A percentile compares a stretch with the other conserved stretches of the same genome.
phyloP scores from a whole-genome alignment of 1,140 invertebrate genomes.

The Adelges cooleyi region DNA sequence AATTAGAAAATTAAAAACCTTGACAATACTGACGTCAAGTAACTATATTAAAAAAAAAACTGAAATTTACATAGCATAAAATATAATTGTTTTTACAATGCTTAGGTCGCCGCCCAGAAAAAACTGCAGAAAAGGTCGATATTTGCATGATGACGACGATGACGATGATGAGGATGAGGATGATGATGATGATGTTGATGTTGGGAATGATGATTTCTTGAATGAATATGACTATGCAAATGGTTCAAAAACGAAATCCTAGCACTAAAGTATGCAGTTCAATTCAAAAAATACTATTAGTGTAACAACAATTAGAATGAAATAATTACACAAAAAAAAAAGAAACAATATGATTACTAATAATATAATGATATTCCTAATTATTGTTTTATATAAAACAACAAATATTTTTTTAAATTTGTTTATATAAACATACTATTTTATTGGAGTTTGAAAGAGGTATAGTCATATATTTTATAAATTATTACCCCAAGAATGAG shows the following conservation, averaged over 20 bases:
- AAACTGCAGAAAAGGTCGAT: not conserved
- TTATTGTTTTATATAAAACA: no score
- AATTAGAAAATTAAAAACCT: no score
- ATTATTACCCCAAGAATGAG: no score
- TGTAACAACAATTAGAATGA: not conserved
- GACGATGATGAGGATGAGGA: slow-evolving; percentile 2
- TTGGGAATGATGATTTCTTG: not conserved
- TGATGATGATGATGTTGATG: slow-evolving; percentile 2
- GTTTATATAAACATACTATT: no score
- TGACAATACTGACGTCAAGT: no score
- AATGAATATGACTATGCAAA: slow-evolving; percentile 1
- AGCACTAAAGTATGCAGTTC: not conserved
- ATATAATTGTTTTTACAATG: no score
- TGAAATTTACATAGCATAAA: no score
- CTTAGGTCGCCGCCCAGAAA: slow-evolving; percentile 22
- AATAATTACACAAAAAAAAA: not conserved
- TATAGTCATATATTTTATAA: no score
- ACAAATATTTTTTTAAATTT: no score
- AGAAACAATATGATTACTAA: not conserved
- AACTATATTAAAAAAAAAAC: no score
- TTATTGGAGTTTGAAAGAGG: no score
- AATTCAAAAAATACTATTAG: not conserved
- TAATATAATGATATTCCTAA: not conserved
- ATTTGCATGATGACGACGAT: slow-evolving; percentile 1
- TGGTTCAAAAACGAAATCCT: slow-evolving; percentile 1